A percentile compares a stretch with the other conserved stretches of the same genome.
Evolutionary conservation across 2,797 vertebrate genomes (phyloP).

Genomic region (Echeneis naucrates): DNA sequence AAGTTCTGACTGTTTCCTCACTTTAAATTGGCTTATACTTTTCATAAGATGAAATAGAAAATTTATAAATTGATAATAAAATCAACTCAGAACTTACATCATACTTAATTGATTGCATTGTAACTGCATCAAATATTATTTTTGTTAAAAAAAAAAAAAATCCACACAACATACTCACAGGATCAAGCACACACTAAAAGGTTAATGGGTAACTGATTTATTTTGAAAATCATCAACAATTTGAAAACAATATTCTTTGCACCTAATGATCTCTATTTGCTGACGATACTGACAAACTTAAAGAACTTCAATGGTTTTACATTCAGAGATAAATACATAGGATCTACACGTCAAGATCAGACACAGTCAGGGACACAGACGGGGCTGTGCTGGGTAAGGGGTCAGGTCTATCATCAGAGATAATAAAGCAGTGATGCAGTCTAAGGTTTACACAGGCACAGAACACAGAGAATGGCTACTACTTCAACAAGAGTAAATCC

Average conservation of each 20-base stretch:
- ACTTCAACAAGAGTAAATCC: slow-evolving; percentile 65
- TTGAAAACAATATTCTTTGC: slow-evolving; percentile 66
- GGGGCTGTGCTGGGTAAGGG: slow-evolving; percentile 23
- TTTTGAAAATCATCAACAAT: slow-evolving; percentile 77
- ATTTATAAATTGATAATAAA: too few species aligned
- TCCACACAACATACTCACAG: not conserved
- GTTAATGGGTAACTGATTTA: slow-evolving; percentile 70
- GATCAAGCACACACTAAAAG: not conserved
- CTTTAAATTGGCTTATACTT: too few species aligned
- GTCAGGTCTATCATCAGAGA: slow-evolving; percentile 37
- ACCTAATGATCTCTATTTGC: slow-evolving; percentile 66
- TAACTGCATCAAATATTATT: not conserved
- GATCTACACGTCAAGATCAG: slow-evolving; percentile 60
- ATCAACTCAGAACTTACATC: not conserved
- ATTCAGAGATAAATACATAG: slow-evolving; percentile 71
- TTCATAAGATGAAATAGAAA: too few species aligned
- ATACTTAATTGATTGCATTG: too few species aligned
- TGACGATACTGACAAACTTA: slow-evolving; percentile 76
- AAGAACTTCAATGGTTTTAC: slow-evolving; percentile 64
- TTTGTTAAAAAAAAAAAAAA: not conserved
- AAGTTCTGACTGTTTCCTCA: too few species aligned
- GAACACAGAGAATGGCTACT: slow-evolving; percentile 72
- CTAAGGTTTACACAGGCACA: slow-evolving; percentile 70
- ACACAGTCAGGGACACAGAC: slow-evolving; percentile 44
- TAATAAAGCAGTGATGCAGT: slow-evolving; percentile 55